Percentiles rank a stretch among this genome's conserved stretches.
These are phyloP conservation scores for Drosophila yakuba DNA, from an alignment of 1,140 invertebrate genomes.

Conservation along the genomic window DNA sequence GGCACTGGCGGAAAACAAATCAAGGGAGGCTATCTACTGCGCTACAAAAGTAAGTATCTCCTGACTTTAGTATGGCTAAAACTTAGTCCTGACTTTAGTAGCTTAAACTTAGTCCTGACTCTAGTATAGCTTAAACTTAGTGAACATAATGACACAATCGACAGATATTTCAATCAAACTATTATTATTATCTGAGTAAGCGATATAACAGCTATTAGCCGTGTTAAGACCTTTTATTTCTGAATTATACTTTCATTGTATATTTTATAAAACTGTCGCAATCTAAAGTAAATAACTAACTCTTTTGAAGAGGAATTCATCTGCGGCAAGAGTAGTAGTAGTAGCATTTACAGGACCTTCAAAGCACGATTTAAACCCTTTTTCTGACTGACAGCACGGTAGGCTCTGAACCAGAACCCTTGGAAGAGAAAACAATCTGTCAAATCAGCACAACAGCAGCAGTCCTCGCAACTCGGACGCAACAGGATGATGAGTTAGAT, in stretches of 20 bases:
- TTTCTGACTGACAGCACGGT: constrained; percentile 23
- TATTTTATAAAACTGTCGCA: no score
- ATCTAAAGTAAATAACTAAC: no score
- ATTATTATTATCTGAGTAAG: no score
- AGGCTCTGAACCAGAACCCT: background rate
- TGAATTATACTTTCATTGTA: no score
- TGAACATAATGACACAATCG: no score
- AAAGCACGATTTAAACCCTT: constrained; percentile 3
- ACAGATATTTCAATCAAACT: no score
- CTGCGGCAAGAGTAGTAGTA: background rate
- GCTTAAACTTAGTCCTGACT: no score
- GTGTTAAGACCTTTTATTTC: no score
- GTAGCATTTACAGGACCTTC: background rate
- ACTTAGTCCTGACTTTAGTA: no score
- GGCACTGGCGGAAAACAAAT: constrained; percentile 87
- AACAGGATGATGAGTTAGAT: constrained; percentile 40
- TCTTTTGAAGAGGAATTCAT: background rate
- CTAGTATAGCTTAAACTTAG: no score
- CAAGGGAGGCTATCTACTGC: constrained; percentile 88
- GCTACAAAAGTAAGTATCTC: constrained; percentile 88
- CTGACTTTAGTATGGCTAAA: no score
- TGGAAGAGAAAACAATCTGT: constrained; percentile 50
- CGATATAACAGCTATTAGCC: no score
- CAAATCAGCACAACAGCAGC: constrained; percentile 65
- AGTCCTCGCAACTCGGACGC: constrained; percentile 24